A percentile compares a stretch with the other conserved stretches of the same genome.
These are phyloP conservation scores for Perithous albicinctus DNA, from an alignment of 2,888 invertebrate species.

Conservation along the genomic window DNA sequence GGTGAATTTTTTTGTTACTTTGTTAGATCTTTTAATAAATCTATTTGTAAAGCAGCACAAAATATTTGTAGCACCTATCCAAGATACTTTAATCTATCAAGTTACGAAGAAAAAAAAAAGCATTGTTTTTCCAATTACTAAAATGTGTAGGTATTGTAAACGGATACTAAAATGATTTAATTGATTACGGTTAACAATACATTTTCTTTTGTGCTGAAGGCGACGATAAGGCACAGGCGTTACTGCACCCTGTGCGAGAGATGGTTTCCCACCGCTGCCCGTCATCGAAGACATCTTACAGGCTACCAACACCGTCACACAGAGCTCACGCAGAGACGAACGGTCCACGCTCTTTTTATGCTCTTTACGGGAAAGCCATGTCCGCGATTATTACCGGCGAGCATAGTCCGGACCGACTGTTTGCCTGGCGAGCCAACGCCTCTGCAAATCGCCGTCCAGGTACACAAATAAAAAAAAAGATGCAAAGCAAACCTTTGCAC, in stretches of 20 bases:
- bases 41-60: too few relatives aligned
- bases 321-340: conserved; percentile 83
- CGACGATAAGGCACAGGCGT: conserved; percentile 82
- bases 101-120: too few relatives aligned
- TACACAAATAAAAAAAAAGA: conserved; percentile 63
- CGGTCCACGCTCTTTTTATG: conserved; percentile 83
- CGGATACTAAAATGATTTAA: neutral
- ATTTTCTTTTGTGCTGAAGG: conserved; percentile 72
- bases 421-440: conserved; percentile 82
- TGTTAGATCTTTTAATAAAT: too few relatives aligned
- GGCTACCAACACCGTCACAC: conserved; percentile 83
- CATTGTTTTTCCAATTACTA: too few relatives aligned
- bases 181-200: neutral
- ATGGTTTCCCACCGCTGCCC: conserved; percentile 82
- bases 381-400: conserved; percentile 81
- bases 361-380: conserved; percentile 83
- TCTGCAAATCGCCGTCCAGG: conserved; percentile 84
- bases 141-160: too few relatives aligned
- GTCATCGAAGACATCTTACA: conserved; percentile 81
- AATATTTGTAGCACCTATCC: too few relatives aligned
- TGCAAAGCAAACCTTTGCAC: conserved; percentile 4
- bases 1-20: too few relatives aligned
- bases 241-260: conserved; percentile 83
- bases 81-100: too few relatives aligned
- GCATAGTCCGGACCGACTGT: conserved; percentile 79